These are phyloP conservation scores for Aphelocoma coerulescens DNA, from an alignment of 2,113 vertebrate species.

Conservation along the genomic window DNA sequence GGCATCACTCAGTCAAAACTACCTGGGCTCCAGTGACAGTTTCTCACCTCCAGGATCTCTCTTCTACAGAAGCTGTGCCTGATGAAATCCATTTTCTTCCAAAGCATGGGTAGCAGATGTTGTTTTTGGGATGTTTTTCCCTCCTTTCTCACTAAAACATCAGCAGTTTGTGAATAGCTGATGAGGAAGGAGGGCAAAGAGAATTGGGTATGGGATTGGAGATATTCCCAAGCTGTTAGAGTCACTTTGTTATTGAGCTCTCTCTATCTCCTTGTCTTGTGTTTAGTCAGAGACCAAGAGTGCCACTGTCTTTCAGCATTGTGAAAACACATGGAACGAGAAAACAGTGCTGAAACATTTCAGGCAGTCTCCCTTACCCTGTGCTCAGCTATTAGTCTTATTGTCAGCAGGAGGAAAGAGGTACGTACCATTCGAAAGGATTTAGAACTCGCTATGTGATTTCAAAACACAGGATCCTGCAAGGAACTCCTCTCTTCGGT, in stretches of 20 bases:
- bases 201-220: background rate
- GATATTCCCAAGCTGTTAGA: background rate
- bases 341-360: background rate
- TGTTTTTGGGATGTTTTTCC: background rate
- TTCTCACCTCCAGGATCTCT: background rate
- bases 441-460: constrained; percentile 1
- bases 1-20: background rate
- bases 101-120: background rate
- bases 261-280: background rate
- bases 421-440: background rate
- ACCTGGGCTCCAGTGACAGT: background rate
- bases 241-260: background rate
- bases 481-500: constrained; percentile 24
- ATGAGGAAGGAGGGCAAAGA: background rate
- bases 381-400: constrained; percentile 10
- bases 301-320: background rate
- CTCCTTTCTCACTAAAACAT: background rate
- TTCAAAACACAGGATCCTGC: constrained; percentile 20
- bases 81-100: background rate
- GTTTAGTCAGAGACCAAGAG: background rate
- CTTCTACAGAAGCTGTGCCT: background rate
- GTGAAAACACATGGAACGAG: background rate
- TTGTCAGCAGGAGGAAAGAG: constrained; percentile 26
- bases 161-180: background rate
- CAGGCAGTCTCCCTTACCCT: constrained; percentile 4